phyloP scores from a whole-genome alignment of 2,113 vertebrate genomes.

The Notothenia rossii region DNA sequence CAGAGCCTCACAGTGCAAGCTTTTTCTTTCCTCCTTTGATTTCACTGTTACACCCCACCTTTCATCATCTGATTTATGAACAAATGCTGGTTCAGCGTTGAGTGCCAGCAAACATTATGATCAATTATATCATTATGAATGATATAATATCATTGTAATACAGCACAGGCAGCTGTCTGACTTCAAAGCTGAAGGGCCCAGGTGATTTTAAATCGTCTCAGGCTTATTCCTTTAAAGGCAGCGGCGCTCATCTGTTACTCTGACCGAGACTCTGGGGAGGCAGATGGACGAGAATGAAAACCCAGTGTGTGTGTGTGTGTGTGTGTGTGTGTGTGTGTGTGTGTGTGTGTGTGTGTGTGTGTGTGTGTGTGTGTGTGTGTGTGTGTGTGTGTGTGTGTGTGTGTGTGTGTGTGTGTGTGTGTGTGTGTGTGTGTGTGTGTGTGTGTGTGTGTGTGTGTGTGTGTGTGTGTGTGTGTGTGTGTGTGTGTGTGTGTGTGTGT shows the following conservation, averaged over 20 bases:
- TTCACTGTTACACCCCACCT: slow-evolving; percentile 55
- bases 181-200: slow-evolving; percentile 74
- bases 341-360: not conserved
- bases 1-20: slow-evolving; percentile 16
- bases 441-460: too few species aligned
- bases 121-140: slow-evolving; percentile 76
- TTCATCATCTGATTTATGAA: slow-evolving; percentile 77
- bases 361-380: not conserved
- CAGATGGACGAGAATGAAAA: slow-evolving; percentile 14
- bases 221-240: slow-evolving; percentile 60
- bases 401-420: not conserved
- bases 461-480: too few species aligned
- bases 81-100: slow-evolving; percentile 46
- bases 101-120: slow-evolving; percentile 77
- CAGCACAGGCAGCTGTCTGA: slow-evolving; percentile 66
- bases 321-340: not conserved
- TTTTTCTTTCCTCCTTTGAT: slow-evolving; percentile 67
- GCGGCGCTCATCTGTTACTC: slow-evolving; percentile 64
- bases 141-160: slow-evolving; percentile 72
- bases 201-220: slow-evolving; percentile 73
- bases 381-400: not conserved
- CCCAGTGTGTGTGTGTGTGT: not conserved
- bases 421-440: too few species aligned
- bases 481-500: slow-evolving; percentile 7
- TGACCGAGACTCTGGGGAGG: slow-evolving; percentile 30